Evolutionary conservation across 2,888 invertebrate genomes (phyloP), one percentile per base, ranked within the genome.

Genomic region (Dione vanillae): DNA sequence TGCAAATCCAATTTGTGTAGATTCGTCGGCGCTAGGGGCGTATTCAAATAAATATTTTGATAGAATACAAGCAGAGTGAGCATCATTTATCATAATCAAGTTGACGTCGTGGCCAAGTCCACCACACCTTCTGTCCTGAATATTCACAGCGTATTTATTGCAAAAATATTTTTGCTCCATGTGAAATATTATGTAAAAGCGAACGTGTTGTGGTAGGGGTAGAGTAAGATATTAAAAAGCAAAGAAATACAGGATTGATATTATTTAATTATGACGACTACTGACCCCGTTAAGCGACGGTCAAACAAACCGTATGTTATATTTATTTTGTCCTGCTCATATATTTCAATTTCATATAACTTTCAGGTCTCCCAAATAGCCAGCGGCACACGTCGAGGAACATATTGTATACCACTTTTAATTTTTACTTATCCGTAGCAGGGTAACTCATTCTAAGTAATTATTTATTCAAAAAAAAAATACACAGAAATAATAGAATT

Each of bases 31-130:
- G 79, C 78, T 78, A 76, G 79, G 84, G 82, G 80, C 79, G 83
- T 83, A 82, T 81, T 85, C 81, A 80, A 82, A 82, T 86, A 83
- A 88, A 86, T 85, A 87, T 87, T 84, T 87, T 86, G 86, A 87
- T 86, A 83, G 85, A 84, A 77, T 69, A 75, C 62, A 71, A 83
- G 86, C 82, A 80, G 79, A 81, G 80, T 77, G 79, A 77, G 78
- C 80, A 77, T 85, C 90, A 90, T 91, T 91, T 89, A 89, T 92
- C 91, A 91, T 90, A 88, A 91, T 91, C 86, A 89, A 82, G 86
- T 82, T 84, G 86, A 80, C 86, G 81, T 79, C 80, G 72, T 69
- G 81, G 82, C 86, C 84, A 85, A 84, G 84, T 79, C 77, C 80
- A 85, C 84, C 89, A 83, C 88, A 83, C 89, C 90, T 87, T 77